Percentiles rank a stretch among this genome's conserved stretches.
phyloP scores from a whole-genome alignment of 2,888 invertebrate species.

The Torymus tubicola region DNA sequence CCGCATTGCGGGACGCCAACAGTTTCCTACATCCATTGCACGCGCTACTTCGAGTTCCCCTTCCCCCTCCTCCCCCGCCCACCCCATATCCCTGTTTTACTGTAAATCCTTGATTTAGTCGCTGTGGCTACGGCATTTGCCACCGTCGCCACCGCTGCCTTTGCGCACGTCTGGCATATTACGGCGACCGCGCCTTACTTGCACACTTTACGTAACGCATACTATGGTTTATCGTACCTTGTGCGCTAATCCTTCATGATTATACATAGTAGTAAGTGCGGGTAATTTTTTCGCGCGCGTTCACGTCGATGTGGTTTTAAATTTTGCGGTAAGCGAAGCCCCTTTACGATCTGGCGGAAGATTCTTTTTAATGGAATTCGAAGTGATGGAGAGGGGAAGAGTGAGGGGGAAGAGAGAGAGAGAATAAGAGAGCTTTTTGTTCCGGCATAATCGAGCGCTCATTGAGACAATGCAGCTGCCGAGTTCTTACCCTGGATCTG shows the following conservation, averaged over 20 bases:
- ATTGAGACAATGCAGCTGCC: too few species aligned
- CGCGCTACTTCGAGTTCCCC: background rate
- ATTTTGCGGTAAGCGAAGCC: too few species aligned
- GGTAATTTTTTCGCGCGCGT: too few species aligned
- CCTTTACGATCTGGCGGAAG: too few species aligned
- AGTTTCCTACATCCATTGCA: conserved; percentile 41
- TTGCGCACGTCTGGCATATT: background rate
- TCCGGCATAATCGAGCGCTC: too few species aligned
- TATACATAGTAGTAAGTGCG: background rate
- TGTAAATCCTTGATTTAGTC: conserved; percentile 68
- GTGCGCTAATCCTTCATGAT: conserved; percentile 29
- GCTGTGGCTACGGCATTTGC: conserved; percentile 42
- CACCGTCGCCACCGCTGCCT: conserved; percentile 13
- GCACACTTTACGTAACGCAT: conserved; percentile 35
- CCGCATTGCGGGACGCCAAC: conserved; percentile 70
- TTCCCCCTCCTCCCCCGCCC: background rate
- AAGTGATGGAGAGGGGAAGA: too few species aligned
- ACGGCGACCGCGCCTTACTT: background rate
- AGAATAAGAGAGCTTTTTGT: too few species aligned
- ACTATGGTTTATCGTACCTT: conserved; percentile 26
- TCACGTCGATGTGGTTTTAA: too few species aligned
- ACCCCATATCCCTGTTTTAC: conserved; percentile 24
- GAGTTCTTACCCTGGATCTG: too few species aligned
- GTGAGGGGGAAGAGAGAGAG: too few species aligned
- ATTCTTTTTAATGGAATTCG: too few species aligned